A percentile compares a stretch with the other conserved stretches of the same genome.
phyloP scores from a whole-genome alignment of 2,797 vertebrate species.

The Todus mexicanus region DNA sequence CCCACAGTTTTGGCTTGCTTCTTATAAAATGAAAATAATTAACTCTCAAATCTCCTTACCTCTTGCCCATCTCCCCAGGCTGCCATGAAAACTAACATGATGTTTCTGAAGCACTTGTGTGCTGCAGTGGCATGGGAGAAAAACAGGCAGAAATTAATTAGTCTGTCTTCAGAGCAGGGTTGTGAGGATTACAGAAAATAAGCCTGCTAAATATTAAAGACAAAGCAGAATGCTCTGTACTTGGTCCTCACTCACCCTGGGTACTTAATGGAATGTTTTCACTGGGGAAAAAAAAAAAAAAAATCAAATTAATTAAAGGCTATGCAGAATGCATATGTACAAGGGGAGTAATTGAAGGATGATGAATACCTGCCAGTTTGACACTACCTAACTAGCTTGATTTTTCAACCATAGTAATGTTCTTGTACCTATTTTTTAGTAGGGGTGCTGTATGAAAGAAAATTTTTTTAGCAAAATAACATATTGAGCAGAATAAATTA shows the following conservation, averaged over 20 bases:
- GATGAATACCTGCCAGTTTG: constrained; percentile 10
- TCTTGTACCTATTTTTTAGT: neutral
- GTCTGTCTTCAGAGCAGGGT: neutral
- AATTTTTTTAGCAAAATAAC: neutral
- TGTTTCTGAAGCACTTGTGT: neutral
- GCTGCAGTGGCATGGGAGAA: neutral
- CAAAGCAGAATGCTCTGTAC: constrained; percentile 9
- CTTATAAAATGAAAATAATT: neutral
- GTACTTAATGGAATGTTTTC: constrained; percentile 40
- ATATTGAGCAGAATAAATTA: constrained; percentile 1
- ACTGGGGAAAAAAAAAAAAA: constrained; percentile 27
- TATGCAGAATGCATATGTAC: constrained; percentile 23
- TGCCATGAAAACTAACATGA: neutral
- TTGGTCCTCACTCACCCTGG: neutral
- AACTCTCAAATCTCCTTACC: neutral
- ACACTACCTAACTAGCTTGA: constrained; percentile 32
- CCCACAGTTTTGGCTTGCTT: neutral
- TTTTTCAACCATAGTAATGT: constrained; percentile 30
- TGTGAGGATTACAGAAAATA: constrained; percentile 41
- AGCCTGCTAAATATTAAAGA: constrained; percentile 9
- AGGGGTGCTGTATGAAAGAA: neutral
- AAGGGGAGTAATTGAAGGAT: constrained; percentile 21
- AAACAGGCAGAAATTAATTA: constrained; percentile 44
- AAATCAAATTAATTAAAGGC: constrained; percentile 32
- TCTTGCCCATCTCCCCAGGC: neutral